phyloP scores from a whole-genome alignment of 1,140 invertebrate species.

The Drosophila athabasca region DNA sequence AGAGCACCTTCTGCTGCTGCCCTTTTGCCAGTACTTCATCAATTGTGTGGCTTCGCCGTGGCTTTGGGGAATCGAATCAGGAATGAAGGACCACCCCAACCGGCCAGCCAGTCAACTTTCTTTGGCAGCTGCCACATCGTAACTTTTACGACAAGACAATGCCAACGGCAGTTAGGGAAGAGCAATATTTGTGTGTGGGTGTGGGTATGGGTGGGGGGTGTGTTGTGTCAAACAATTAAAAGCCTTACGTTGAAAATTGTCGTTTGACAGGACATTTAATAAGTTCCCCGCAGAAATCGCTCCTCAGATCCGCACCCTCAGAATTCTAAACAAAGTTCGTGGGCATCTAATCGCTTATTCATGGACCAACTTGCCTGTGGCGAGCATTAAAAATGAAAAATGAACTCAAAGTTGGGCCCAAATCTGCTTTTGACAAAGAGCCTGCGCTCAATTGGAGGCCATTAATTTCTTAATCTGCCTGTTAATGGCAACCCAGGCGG shows the following conservation, averaged over 20 bases:
- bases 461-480: too few relatives aligned
- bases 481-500: too few relatives aligned
- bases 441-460: too few relatives aligned
- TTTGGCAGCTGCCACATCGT: neutral
- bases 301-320: too few relatives aligned
- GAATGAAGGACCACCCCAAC: neutral
- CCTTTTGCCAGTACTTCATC: slow-evolving; percentile 28
- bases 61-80: slow-evolving; percentile 22
- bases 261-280: neutral
- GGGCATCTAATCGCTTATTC: too few relatives aligned
- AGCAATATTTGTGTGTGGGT: neutral
- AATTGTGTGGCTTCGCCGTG: slow-evolving; percentile 23
- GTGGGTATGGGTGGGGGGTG: too few relatives aligned
- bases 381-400: too few relatives aligned
- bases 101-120: slow-evolving; percentile 3
- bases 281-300: too few relatives aligned
- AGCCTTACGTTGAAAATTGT: neutral
- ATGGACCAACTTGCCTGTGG: too few relatives aligned
- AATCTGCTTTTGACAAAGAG: too few relatives aligned
- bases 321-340: too few relatives aligned
- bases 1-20: slow-evolving; percentile 14
- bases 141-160: slow-evolving; percentile 13
- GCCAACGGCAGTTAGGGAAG: slow-evolving; percentile 6
- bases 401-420: too few relatives aligned
- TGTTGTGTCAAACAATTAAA: slow-evolving; percentile 4